Evolutionary conservation across 2,797 vertebrate genomes (phyloP).

Genomic region (Atherinosoma microstoma): DNA sequence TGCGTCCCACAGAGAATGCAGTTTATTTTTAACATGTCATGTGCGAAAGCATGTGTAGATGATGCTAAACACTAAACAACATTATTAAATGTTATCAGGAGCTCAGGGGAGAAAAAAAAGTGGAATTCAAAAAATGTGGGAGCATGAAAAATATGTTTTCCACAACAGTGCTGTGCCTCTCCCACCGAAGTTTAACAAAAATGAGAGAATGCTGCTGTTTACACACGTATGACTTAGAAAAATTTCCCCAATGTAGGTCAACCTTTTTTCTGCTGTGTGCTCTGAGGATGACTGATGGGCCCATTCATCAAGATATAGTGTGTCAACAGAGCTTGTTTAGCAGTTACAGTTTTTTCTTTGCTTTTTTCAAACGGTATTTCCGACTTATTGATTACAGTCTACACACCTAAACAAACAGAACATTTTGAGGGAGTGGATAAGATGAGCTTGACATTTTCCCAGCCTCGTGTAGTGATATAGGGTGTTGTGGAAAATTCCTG

Average conservation of each 20-base stretch:
- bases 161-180: conserved; percentile 17
- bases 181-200: conserved; percentile 32
- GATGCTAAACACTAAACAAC: neutral
- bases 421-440: neutral
- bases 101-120: neutral
- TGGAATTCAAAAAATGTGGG: conserved; percentile 41
- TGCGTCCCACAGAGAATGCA: too few species aligned
- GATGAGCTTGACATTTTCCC: neutral
- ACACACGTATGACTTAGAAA: conserved; percentile 40
- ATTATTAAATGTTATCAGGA: conserved; percentile 19
- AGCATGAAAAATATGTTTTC: conserved; percentile 33
- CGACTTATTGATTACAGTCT: neutral
- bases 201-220: conserved; percentile 44
- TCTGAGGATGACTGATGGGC: conserved; percentile 56
- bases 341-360: conserved; percentile 7
- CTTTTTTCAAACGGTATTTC: conserved; percentile 1
- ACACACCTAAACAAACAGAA: neutral
- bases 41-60: neutral
- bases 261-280: conserved; percentile 55
- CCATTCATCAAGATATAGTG: conserved; percentile 63
- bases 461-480: neutral
- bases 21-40: too few species aligned
- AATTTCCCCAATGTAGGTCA: conserved; percentile 65
- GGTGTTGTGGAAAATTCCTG: neutral
- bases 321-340: conserved; percentile 53